Base-by-base conservation (phyloP, 2,888 invertebrate genomes). In the Abrostola tripartita region DNA sequence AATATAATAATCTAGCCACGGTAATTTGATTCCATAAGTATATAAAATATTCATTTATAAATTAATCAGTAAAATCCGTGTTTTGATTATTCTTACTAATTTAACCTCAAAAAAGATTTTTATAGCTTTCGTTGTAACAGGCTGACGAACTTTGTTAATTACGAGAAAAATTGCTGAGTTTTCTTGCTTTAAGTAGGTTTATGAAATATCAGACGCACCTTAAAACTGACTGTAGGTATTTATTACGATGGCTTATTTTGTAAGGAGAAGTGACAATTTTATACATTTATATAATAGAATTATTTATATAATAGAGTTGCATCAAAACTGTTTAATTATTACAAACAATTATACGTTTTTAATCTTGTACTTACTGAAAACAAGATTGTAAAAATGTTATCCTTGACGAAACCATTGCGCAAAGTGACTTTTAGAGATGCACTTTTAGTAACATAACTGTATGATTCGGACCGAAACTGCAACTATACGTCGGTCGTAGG, bases 61-160 rank as follows among this genome's bases (percentile, higher is more conserved):
- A n/a, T n/a, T n/a, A 47, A 24, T 47, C 24, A 8, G 24, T 24
- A 2, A 47, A 14, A 9, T 14, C 14, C n/a, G n/a, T 36, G 42
- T 40, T 53, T 41, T 57, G 53, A 50, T 38, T 50, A 44, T 54
- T 41, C 37, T 9, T 38, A 38, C 37, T 60, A 52, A 60, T 55
- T 49, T 60, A 54, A 52, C 51, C 37, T n/a, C 10, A 57, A 50
- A 49, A 52, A 52, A 41, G n/a, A 37, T 9, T 53, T 61, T 53
- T 50, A 57, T 42, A 37, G 49, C 14, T 41, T 41, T 52, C 24
- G 47, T 24, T 5, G 24, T 47, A 14, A 44, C 11, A n/a, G 40
- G 36, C 7, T n/a, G 52, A 7, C 47, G 9, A 52, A 59, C 52
- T 74, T 66, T 66, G 36, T 66, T 64, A 63, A 60, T 63, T 70